These are phyloP conservation scores for Coptodon rendalli DNA, from an alignment of 2,113 vertebrate species.

Conservation along the genomic window DNA sequence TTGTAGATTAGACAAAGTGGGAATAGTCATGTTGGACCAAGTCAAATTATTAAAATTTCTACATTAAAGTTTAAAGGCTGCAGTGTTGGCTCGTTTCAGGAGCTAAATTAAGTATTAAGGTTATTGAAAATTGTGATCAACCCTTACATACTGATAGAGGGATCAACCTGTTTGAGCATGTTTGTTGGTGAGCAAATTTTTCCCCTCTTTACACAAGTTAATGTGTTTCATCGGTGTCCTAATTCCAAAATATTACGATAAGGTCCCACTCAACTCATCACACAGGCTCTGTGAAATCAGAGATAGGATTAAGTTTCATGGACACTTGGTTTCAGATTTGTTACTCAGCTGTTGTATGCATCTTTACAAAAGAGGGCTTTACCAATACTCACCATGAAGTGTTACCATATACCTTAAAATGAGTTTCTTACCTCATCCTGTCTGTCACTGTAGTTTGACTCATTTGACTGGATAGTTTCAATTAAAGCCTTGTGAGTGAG, in stretches of 20 bases:
- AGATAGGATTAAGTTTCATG: not conserved
- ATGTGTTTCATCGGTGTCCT: not conserved
- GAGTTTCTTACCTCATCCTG: constrained; percentile 1
- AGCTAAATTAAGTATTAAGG: not conserved
- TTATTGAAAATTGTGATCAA: not conserved
- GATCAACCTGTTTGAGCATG: not conserved
- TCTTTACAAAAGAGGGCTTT: constrained; percentile 19
- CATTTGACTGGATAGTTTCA: constrained; percentile 33
- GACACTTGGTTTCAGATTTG: constrained; percentile 14
- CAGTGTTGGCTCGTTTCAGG: fast-evolving
- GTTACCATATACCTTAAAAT: constrained; percentile 26
- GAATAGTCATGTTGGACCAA: not conserved
- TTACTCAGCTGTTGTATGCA: not conserved
- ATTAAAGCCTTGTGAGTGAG: constrained; percentile 1
- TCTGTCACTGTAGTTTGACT: not conserved
- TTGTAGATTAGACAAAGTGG: not conserved
- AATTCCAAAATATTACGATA: not conserved
- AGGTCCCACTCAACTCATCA: not conserved
- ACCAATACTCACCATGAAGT: not conserved
- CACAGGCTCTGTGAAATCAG: not conserved
- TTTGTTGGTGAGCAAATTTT: not conserved
- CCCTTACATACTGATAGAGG: not conserved
- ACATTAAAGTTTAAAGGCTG: not conserved
- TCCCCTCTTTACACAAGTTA: not conserved
- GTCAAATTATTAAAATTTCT: not conserved